Evolutionary conservation across 2,797 vertebrate genomes (phyloP).

Genomic region (Jordanella pulchra): DNA sequence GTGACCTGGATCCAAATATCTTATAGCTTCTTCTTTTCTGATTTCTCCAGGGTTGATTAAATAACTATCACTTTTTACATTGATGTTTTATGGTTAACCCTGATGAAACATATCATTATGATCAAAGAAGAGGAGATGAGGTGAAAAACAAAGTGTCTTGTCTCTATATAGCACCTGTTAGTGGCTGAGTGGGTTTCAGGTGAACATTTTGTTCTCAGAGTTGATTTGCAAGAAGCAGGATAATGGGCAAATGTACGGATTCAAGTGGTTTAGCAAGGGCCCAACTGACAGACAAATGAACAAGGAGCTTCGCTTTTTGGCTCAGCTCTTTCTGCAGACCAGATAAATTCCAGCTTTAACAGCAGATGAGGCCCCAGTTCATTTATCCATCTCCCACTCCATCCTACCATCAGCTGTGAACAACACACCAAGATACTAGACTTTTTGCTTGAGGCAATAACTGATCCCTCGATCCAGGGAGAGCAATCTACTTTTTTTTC

Average conservation of each 20-base stretch:
- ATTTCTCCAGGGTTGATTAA: too few species aligned
- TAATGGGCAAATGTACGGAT: not conserved
- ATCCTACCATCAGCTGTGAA: too few species aligned
- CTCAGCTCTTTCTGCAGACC: not conserved
- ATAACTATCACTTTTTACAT: not conserved
- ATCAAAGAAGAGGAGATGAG: not conserved
- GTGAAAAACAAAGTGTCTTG: not conserved
- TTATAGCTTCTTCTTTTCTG: not conserved
- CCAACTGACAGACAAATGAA: not conserved
- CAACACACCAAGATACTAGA: not conserved
- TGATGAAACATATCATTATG: not conserved
- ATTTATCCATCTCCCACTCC: not conserved
- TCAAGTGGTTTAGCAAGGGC: not conserved
- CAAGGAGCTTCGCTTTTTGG: not conserved
- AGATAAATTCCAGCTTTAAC: not conserved
- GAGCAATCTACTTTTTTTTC: not conserved
- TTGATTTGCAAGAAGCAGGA: not conserved
- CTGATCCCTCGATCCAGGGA: not conserved
- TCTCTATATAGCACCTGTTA: not conserved
- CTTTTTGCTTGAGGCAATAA: not conserved
- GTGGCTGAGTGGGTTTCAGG: not conserved
- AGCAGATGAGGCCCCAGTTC: not conserved
- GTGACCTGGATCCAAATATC: not conserved
- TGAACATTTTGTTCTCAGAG: not conserved
- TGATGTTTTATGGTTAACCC: not conserved